phyloP scores from a whole-genome alignment of 2,888 invertebrate species.

The Scelioninae gen. 2 region DNA sequence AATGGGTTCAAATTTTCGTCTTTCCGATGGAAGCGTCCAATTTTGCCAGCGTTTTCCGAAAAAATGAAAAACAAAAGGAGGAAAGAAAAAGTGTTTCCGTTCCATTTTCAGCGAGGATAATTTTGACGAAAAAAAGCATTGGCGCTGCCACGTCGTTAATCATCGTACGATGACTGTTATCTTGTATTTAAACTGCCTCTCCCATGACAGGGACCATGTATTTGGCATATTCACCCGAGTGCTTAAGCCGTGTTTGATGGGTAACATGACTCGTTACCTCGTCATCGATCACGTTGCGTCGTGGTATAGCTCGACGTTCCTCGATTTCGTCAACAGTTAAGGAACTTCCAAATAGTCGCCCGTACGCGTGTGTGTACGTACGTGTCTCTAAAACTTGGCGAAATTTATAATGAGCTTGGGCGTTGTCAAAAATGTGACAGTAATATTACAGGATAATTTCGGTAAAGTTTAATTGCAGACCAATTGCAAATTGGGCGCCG shows the following conservation, averaged over 20 bases:
- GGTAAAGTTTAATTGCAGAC: too few species aligned
- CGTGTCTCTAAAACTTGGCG: constrained; percentile 1
- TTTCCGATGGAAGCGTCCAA: too few species aligned
- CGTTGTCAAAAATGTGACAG: neutral
- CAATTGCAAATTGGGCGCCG: too few species aligned
- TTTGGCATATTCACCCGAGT: constrained; percentile 29
- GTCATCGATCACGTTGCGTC: constrained; percentile 64
- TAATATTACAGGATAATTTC: too few species aligned
- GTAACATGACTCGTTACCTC: constrained; percentile 66
- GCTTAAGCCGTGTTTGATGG: constrained; percentile 33
- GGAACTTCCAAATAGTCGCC: constrained; percentile 22
- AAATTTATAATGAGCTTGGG: constrained; percentile 16
- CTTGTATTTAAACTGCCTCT: constrained; percentile 12
- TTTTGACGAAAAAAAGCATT: constrained; percentile 3
- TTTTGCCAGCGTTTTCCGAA: too few species aligned
- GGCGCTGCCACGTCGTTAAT: neutral
- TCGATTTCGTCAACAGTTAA: constrained; percentile 58
- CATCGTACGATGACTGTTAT: constrained; percentile 7
- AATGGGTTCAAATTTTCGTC: too few species aligned
- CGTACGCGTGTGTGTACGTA: too few species aligned
- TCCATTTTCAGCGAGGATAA: neutral
- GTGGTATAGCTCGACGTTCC: constrained; percentile 29
- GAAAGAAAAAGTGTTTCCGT: neutral
- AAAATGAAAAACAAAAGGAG: too few species aligned
- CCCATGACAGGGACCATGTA: constrained; percentile 2